Evolutionary conservation across 1,140 invertebrate species (phyloP), one percentile per base, ranked within the genome.

Genomic region (Ladona fulva): DNA sequence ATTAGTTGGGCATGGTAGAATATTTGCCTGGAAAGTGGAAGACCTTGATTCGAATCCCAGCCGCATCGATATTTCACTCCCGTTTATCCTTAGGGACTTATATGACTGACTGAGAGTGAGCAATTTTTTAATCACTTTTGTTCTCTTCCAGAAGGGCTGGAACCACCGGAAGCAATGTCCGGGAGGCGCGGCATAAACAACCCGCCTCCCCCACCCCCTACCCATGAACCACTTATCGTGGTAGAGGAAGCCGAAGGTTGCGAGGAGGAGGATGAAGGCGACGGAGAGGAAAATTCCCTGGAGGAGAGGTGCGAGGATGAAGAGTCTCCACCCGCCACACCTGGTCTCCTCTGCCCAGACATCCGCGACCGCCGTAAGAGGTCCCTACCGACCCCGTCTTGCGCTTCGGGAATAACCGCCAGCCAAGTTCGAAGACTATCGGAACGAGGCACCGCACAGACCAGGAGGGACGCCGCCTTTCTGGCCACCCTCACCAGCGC

Each of bases 371-470:
- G 90, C 0, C 87, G 93, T 76, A 95, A 95, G 82, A 91, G 93
- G 81, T 94, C 93, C 10, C 85, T 95, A 80, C 93, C 93, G 0
- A 93, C 93, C 0, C 93, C 92, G 11, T 90, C 92, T 80, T 94
- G 93, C 80, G 93, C 92, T 74, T 90, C 91, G 42, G 93, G 93
- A 73, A 94, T 94, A 80, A 95, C 93, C 12, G 93, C 93, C 52
- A 94, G 92, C 77, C 93, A 95, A 87, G 91, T 94, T 59, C 88
- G 93, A 42, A 87, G 93, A 25, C 83, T 95, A 6, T 94, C 92
- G 42, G 93, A 95, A 81, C 88, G 92, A 77, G 91, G 91, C 0
- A 87, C 88, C 6, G 83, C 86, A 5, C 86, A 89, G 1, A 89
- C 89, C 12, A 89, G 91, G 0, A 88, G 89, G 37, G 92, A 95